phyloP scores from a whole-genome alignment of 2,797 vertebrate species.

The Cirrhinus molitorella region DNA sequence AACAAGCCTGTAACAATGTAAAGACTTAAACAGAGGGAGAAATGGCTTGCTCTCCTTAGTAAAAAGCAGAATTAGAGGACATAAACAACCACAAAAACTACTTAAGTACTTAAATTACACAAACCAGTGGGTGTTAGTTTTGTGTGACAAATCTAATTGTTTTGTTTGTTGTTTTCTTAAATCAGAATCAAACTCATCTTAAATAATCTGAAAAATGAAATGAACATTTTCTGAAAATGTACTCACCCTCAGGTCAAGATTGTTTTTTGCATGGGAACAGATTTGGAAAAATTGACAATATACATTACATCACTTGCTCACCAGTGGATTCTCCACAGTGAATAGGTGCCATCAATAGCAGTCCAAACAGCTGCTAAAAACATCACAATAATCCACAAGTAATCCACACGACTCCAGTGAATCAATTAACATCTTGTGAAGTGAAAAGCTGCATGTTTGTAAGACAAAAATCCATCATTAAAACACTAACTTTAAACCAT shows the following conservation, averaged over 20 bases:
- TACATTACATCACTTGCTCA: background rate
- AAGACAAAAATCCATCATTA: no score
- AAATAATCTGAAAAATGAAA: background rate
- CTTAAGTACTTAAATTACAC: background rate
- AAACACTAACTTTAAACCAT: no score
- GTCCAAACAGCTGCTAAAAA: background rate
- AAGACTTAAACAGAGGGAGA: background rate
- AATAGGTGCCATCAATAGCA: background rate
- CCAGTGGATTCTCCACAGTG: background rate
- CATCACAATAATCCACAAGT: background rate
- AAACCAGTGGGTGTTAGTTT: background rate
- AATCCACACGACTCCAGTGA: background rate
- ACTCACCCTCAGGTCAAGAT: background rate
- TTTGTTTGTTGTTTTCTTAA: background rate
- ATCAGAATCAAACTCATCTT: no score
- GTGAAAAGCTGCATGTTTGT: background rate
- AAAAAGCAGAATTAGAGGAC: background rate
- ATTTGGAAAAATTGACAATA: no score
- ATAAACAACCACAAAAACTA: conserved; percentile 17
- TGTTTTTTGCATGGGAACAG: background rate
- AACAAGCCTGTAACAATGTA: background rate
- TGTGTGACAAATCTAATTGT: background rate
- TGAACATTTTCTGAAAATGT: background rate
- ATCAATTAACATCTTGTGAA: background rate
- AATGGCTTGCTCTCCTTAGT: background rate